phyloP scores from a whole-genome alignment of 1,140 invertebrate genomes.

The Himalopsyche phryganea region DNA sequence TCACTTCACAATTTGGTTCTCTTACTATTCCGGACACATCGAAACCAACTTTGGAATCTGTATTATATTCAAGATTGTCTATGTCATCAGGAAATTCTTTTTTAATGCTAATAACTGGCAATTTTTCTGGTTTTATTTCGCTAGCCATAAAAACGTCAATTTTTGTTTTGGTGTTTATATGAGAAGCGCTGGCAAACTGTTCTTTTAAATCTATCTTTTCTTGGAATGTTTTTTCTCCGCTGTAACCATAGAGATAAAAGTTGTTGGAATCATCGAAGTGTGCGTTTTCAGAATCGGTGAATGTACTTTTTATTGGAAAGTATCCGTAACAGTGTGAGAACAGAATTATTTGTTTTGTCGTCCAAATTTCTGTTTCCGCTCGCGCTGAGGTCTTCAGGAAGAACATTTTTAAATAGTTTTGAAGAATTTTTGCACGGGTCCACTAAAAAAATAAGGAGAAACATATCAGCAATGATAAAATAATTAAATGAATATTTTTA shows the following conservation, averaged over 20 bases:
- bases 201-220: conserved; percentile 19
- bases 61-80: background rate
- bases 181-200: conserved; percentile 12
- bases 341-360: conserved; percentile 47
- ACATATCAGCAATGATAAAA: too few species aligned
- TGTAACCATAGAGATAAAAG: background rate
- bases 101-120: background rate
- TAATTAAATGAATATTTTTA: too few species aligned
- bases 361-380: conserved; percentile 38
- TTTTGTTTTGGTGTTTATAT: conserved; percentile 23
- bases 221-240: conserved; percentile 4
- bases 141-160: conserved; percentile 1
- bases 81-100: conserved; percentile 1
- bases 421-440: conserved; percentile 49
- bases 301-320: conserved; percentile 33
- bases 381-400: conserved; percentile 28
- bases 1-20: too few species aligned
- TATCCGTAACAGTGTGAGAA: conserved; percentile 45
- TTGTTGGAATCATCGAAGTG: background rate
- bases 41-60: conserved; percentile 41
- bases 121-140: too few species aligned
- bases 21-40: conserved; percentile 15
- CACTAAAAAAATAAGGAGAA: conserved; percentile 41
- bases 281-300: background rate
- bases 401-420: conserved; percentile 37